Percentiles rank a stretch among this genome's conserved stretches.
phyloP scores from a whole-genome alignment of 92 coral and sea anemone species.

The Metridium senile region DNA sequence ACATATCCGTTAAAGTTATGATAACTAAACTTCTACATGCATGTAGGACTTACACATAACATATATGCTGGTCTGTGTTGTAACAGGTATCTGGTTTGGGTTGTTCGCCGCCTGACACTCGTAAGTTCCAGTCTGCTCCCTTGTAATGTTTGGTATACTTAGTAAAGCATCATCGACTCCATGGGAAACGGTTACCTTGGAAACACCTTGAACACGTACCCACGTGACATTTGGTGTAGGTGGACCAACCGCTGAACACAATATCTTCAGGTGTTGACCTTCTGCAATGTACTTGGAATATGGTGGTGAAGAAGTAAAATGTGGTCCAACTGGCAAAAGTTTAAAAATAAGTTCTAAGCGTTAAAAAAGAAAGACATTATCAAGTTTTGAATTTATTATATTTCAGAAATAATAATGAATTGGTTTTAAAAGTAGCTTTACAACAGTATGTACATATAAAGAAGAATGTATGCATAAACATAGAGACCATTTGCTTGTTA shows the following conservation, averaged over 20 bases:
- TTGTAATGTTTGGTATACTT: not conserved
- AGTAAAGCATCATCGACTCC: not conserved
- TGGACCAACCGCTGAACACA: constrained; percentile 2
- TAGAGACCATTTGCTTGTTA: too few species aligned
- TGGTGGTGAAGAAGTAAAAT: not conserved
- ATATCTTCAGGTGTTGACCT: not conserved
- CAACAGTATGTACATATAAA: too few species aligned
- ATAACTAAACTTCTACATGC: not conserved
- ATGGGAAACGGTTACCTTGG: not conserved
- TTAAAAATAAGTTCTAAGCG: too few species aligned
- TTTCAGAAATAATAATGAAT: not conserved
- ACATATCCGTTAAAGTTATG: not conserved
- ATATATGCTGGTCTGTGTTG: not conserved
- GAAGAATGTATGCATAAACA: too few species aligned
- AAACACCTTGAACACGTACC: not conserved
- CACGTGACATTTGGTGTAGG: constrained; percentile 1
- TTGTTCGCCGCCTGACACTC: not conserved
- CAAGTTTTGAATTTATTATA: too few species aligned
- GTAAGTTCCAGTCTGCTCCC: not conserved
- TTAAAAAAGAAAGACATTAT: too few species aligned
- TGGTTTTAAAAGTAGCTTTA: too few species aligned
- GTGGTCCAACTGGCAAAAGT: not conserved
- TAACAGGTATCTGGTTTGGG: not conserved
- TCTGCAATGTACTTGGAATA: not conserved
- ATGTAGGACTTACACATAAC: not conserved